These are phyloP conservation scores for Dunckerocampus dactyliophorus DNA, from an alignment of 2,113 vertebrate genomes.

Conservation along the genomic window DNA sequence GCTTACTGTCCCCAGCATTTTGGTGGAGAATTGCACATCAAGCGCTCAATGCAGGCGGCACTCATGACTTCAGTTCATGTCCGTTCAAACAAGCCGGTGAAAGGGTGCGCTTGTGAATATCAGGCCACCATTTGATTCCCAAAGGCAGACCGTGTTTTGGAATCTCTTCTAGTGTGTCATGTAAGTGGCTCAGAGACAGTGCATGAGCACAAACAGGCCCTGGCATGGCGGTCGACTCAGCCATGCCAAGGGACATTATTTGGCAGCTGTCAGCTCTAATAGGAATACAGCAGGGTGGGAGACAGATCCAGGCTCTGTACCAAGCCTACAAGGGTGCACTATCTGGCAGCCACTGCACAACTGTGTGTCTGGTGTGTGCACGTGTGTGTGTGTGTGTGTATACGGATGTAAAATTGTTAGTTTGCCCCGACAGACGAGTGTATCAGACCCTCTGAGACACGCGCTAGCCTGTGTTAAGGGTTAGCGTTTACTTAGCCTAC, in stretches of 20 bases:
- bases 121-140: neutral
- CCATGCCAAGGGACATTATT: slow-evolving; percentile 69
- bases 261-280: slow-evolving; percentile 73
- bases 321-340: slow-evolving; percentile 53
- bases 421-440: slow-evolving; percentile 35
- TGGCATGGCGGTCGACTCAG: slow-evolving; percentile 45
- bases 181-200: slow-evolving; percentile 13
- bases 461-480: no score
- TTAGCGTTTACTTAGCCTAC: slow-evolving; percentile 15
- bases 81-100: no score
- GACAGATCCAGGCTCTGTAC: slow-evolving; percentile 56
- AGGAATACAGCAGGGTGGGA: slow-evolving; percentile 57
- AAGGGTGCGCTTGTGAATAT: neutral
- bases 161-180: slow-evolving; percentile 12
- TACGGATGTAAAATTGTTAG: slow-evolving; percentile 16
- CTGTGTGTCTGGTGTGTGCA: slow-evolving; percentile 15
- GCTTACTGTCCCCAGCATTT: no score
- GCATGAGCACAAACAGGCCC: slow-evolving; percentile 46
- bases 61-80: no score
- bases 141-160: neutral
- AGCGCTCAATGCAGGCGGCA: no score
- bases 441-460: slow-evolving; percentile 39
- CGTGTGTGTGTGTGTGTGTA: neutral
- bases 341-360: slow-evolving; percentile 53
- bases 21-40: no score